A percentile compares a stretch with the other conserved stretches of the same genome.
These are phyloP conservation scores for Eulemur mongoz DNA, from an alignment of 2,797 vertebrate species.

Conservation along the genomic window DNA sequence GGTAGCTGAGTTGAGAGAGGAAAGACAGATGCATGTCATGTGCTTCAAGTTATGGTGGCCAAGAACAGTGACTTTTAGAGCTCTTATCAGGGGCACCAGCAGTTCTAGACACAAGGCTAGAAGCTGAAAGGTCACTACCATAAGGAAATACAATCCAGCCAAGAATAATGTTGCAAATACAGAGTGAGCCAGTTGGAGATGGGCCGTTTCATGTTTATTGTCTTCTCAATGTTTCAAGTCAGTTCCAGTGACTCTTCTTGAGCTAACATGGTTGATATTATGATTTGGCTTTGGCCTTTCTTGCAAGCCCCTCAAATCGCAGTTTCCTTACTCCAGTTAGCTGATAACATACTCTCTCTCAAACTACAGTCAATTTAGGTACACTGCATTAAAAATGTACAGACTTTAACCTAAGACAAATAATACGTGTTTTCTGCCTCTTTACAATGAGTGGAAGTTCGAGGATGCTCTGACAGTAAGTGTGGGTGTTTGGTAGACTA, in stretches of 20 bases:
- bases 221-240: neutral
- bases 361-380: neutral
- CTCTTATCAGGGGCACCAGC: neutral
- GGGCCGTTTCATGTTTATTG: neutral
- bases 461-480: slow-evolving; percentile 72
- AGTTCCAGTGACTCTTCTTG: neutral
- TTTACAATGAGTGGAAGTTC: slow-evolving; percentile 62
- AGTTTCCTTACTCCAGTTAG: neutral
- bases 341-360: neutral
- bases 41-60: neutral
- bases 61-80: neutral
- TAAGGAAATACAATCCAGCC: neutral
- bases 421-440: slow-evolving; percentile 68
- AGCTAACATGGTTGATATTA: neutral
- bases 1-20: neutral
- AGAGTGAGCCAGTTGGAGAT: neutral
- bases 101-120: neutral
- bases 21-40: neutral
- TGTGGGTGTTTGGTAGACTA: slow-evolving; percentile 27
- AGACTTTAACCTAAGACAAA: slow-evolving; percentile 47
- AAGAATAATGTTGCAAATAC: neutral
- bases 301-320: neutral
- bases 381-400: neutral
- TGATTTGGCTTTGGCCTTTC: neutral
- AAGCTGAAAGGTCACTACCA: neutral